Conservation (phyloP, 1,140 invertebrate species). For the Gyrodactylus bullatarudis region DNA sequence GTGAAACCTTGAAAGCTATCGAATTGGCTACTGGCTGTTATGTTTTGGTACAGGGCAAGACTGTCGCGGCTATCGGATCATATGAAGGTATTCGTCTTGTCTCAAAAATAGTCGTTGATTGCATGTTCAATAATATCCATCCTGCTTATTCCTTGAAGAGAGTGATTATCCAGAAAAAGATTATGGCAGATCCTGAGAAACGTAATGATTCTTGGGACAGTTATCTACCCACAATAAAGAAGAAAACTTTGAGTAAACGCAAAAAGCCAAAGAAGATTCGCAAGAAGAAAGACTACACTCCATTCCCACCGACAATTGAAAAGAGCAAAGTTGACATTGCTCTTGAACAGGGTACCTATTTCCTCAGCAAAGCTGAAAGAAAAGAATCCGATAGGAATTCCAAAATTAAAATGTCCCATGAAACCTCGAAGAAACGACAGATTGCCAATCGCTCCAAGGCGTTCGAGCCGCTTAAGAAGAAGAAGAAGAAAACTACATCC, state of each 20-base stretch:
- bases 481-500: no score
- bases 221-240: conserved; percentile 70
- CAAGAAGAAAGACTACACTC: conserved; percentile 35
- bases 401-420: not conserved
- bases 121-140: conserved; percentile 79
- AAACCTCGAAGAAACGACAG: not conserved
- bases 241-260: conserved; percentile 46
- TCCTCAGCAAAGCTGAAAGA: not conserved
- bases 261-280: conserved; percentile 32
- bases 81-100: conserved; percentile 63
- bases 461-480: not conserved
- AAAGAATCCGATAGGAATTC: not conserved
- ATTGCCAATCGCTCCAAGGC: not conserved
- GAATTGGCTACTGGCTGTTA: conserved; percentile 91
- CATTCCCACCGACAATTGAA: conserved; percentile 65
- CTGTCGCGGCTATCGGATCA: conserved; percentile 73
- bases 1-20: conserved; percentile 69
- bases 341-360: not conserved
- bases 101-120: conserved; percentile 59
- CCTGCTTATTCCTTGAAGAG: conserved; percentile 64
- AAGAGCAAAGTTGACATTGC: conserved; percentile 55
- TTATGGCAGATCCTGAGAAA: conserved; percentile 52
- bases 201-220: conserved; percentile 82
- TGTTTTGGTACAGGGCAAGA: conserved; percentile 77
- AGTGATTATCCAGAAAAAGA: conserved; percentile 78